Base-by-base conservation (phyloP, 2,797 vertebrate genomes). In the Xenops minutus region DNA sequence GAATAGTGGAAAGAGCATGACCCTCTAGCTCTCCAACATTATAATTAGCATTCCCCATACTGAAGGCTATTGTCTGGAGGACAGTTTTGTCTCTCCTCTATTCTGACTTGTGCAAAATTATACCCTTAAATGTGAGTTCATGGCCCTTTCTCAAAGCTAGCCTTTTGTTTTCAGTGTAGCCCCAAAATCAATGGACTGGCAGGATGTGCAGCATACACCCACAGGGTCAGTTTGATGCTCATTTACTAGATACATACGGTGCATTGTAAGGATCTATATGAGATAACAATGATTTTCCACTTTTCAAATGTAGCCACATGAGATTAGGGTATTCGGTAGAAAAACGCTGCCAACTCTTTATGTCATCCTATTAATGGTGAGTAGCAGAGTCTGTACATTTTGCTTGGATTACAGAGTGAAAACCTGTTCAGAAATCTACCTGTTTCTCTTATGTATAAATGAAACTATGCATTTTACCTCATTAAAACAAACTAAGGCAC, bases 291-390 rank as follows among this genome's bases (percentile, higher is more conserved):
- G 88, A 95, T 97, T 97, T 97, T 93, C 96, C 88, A 95, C 92
- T 97, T 96, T 96, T 93, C 95, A 96, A 95, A 96, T 96, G 94
- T 82, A 96, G 85, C 95, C 97, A 96, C 96, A 97, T 96, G 92
- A 95, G 89, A 88, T 94, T 96, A 97, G 92, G 94, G 77, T 95
- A 96, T 75, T 94, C 44, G n/a, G 89, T 74, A 66, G 96, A 93
- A 98, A 97, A 97, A 96, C 13, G 66, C 91, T 97, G 92, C 84
- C 94, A 94, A 96, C 95, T 96, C 96, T 93, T 95, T 96, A 96
- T 97, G 88, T 94, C 92, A 76, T 92, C 63, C 56, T 85, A 21
- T 92, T 96, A 96, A 87, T 93, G 94, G 93, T 58, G 83, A 96
- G 82, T 89, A 96, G 95, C 94, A 96, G 93, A 91, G 92, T 71